A percentile compares a stretch with the other conserved stretches of the same genome.
phyloP scores from a whole-genome alignment of 1,140 invertebrate genomes.

The Yoshiicerus persimilis region DNA sequence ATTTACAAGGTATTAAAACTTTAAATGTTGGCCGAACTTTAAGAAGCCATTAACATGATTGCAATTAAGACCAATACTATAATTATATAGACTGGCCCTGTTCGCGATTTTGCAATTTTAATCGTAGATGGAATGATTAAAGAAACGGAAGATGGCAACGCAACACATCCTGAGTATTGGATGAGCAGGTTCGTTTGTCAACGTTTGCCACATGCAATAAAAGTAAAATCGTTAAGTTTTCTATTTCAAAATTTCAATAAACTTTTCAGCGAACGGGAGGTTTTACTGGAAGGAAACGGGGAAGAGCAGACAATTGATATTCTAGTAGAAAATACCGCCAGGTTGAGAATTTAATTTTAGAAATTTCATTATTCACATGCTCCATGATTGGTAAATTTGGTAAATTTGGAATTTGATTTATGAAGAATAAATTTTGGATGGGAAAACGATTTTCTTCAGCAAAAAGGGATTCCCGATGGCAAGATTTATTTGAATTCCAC shows the following conservation, averaged over 20 bases:
- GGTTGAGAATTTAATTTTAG: too few relatives aligned
- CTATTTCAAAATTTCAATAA: neutral
- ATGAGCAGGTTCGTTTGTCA: conserved; percentile 48
- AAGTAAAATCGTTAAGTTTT: too few relatives aligned
- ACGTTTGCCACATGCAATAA: too few relatives aligned
- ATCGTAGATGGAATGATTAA: conserved; percentile 55
- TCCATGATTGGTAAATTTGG: too few relatives aligned
- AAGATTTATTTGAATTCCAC: conserved; percentile 56
- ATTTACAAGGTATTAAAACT: conserved; percentile 19
- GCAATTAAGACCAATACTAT: neutral
- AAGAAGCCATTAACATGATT: neutral
- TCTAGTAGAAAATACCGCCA: conserved; percentile 63
- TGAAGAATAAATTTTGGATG: conserved; percentile 62
- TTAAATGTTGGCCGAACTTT: neutral
- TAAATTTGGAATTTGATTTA: too few relatives aligned
- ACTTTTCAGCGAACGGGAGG: conserved; percentile 23
- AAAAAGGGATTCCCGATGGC: conserved; percentile 59
- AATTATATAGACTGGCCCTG: conserved; percentile 55
- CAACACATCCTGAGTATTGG: conserved; percentile 57
- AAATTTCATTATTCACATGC: too few relatives aligned
- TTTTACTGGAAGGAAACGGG: conserved; percentile 39
- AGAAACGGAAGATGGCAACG: conserved; percentile 48
- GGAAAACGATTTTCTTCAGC: conserved; percentile 54
- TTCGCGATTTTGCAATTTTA: conserved; percentile 61
- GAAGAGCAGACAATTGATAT: conserved; percentile 56